Conservation (phyloP, 2,888 invertebrate species). For the Drosophila paranaensis region DNA sequence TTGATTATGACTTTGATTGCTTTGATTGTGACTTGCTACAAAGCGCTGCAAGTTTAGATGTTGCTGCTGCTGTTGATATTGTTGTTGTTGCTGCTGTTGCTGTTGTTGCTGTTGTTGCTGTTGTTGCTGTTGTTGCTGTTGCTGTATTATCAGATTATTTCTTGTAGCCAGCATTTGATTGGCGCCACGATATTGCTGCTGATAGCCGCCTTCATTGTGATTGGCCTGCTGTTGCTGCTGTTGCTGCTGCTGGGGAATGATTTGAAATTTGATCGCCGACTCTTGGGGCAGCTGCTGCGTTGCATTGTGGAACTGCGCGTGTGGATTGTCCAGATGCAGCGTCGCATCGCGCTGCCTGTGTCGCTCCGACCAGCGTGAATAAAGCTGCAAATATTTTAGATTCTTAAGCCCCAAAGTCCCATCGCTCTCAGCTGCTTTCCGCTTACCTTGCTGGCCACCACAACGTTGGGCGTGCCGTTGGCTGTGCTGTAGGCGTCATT, state of each 20-base stretch:
- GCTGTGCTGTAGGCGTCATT: slow-evolving; percentile 82
- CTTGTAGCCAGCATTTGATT: slow-evolving; percentile 74
- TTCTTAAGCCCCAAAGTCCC: neutral
- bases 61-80: slow-evolving; percentile 77
- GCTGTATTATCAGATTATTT: slow-evolving; percentile 83
- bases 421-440: neutral
- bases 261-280: slow-evolving; percentile 84
- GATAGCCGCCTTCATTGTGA: slow-evolving; percentile 63
- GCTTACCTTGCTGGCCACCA: slow-evolving; percentile 84
- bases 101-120: slow-evolving; percentile 78
- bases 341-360: slow-evolving; percentile 76
- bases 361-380: slow-evolving; percentile 84
- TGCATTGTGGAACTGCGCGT: slow-evolving; percentile 71
- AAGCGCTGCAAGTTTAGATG: slow-evolving; percentile 83
- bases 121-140: slow-evolving; percentile 54
- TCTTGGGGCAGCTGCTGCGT: slow-evolving; percentile 81
- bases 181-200: slow-evolving; percentile 77
- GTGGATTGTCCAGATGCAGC: slow-evolving; percentile 73
- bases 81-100: slow-evolving; percentile 70
- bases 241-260: slow-evolving; percentile 81
- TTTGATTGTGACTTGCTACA: slow-evolving; percentile 80
- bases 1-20: slow-evolving; percentile 56
- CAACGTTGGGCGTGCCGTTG: slow-evolving; percentile 83
- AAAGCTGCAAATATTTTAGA: slow-evolving; percentile 67
- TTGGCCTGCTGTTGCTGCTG: slow-evolving; percentile 52